Base-by-base conservation (phyloP, 2,113 vertebrate genomes). In the Zapornia atra region DNA sequence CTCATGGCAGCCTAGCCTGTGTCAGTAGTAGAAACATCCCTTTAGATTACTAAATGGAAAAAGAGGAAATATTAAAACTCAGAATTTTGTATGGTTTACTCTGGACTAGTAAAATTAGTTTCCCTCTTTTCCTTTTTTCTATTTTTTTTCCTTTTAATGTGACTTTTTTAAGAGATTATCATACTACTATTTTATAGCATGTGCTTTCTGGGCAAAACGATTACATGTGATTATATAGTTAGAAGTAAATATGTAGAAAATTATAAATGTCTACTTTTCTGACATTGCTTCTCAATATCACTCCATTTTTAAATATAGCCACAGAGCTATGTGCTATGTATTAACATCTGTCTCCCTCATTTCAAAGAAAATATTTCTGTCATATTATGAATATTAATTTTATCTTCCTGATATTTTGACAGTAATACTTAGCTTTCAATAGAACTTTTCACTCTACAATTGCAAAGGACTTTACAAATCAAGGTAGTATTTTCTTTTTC, bases 391-490 rank as follows among this genome's bases (percentile, higher is more conserved):
- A 86, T 86, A 66, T 79, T 95, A 82, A 88, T 92, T 90, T 90
- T 70, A 59, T 92, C 44, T 92, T 83, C 42, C 56, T 94, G 71
- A 48, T 91, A 91, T 88, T 95, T 94, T 93, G 78, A 94, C 78
- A 90, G 66, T 76, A 76, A 79, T 72, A 69, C 56, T 94, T 91
- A 66, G 54, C 33, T 96, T 96, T 95, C 84, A 89, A 11, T 76
- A 89, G 51, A 94, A 56, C n/a, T 91, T 91, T 82, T 91, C n/a
- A 78, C 22, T 75, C 38, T 50, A 6, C 1, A 4, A 6, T 60
- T 86, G 28, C 22, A 82, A 82, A 84, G 40, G 33, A 51, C 61
- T 87, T 84, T 16, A 59, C 17, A 68, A 84, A 75, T 71, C 16
- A 42, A 71, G 46, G 24, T 13, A 69, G 24, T 31, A 21, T 8